Percentiles rank a stretch among this genome's conserved stretches.
Evolutionary conservation across 2,113 vertebrate genomes (phyloP).

Genomic region (Phoenicopterus ruber): DNA sequence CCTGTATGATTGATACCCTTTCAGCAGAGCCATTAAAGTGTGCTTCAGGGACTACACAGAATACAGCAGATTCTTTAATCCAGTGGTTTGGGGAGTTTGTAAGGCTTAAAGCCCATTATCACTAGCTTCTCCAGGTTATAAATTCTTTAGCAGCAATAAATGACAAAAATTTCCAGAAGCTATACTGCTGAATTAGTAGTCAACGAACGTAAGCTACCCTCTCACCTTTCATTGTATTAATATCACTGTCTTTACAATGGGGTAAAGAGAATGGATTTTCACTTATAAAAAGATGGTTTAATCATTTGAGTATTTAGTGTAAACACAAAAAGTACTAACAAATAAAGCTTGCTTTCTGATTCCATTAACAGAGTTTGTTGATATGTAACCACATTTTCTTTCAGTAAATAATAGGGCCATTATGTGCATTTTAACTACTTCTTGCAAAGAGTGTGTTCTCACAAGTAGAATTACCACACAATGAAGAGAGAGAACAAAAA

Average conservation of each 20-base stretch:
- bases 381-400: neutral
- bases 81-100: slow-evolving; percentile 14
- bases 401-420: neutral
- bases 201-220: neutral
- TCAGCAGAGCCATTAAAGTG: slow-evolving; percentile 44
- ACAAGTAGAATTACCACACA: neutral
- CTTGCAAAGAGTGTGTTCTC: neutral
- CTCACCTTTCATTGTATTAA: neutral
- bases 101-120: slow-evolving; percentile 37
- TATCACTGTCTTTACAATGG: neutral
- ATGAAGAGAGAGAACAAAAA: neutral
- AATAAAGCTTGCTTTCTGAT: neutral
- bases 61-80: slow-evolving; percentile 48
- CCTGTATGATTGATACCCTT: slow-evolving; percentile 39
- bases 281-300: neutral
- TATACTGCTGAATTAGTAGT: slow-evolving; percentile 24
- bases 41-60: slow-evolving; percentile 46
- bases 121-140: slow-evolving; percentile 31
- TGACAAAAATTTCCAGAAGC: slow-evolving; percentile 32
- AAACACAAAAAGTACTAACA: neutral
- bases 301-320: neutral
- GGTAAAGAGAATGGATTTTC: neutral
- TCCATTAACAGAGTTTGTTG: neutral
- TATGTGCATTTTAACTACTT: neutral
- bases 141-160: slow-evolving; percentile 50